Conservation (phyloP, 1,140 invertebrate genomes). For the Drosophila sp. region DNA sequence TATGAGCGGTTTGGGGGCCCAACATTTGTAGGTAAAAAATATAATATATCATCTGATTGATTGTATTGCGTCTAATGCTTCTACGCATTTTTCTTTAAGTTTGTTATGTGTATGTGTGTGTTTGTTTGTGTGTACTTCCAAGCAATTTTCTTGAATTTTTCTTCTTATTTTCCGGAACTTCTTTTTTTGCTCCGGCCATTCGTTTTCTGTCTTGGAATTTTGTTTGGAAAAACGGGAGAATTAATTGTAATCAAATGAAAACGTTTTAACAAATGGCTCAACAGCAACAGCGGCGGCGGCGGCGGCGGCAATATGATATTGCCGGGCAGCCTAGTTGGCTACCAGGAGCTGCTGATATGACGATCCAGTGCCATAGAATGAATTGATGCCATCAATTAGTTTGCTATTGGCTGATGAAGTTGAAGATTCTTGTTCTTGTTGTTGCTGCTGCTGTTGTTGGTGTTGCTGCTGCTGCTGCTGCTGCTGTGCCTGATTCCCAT, state of each 20-base stretch:
- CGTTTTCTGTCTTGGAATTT: background rate
- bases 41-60: background rate
- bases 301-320: background rate
- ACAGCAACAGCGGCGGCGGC: background rate
- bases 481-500: conserved; percentile 2
- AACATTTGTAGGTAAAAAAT: background rate
- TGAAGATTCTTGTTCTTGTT: conserved; percentile 34
- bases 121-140: background rate
- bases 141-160: background rate
- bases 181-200: background rate
- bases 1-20: background rate
- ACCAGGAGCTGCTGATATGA: conserved; percentile 80
- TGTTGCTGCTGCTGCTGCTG: conserved; percentile 27
- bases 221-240: conserved; percentile 4
- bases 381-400: conserved; percentile 79
- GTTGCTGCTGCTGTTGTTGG: conserved; percentile 15
- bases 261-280: background rate
- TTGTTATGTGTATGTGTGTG: background rate
- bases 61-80: conserved; percentile 11
- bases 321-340: conserved; percentile 68
- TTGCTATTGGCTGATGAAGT: conserved; percentile 55
- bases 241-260: conserved; percentile 2
- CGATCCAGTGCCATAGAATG: conserved; percentile 74
- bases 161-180: background rate
- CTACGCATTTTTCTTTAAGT: background rate